Percentiles rank a stretch among this genome's conserved stretches.
Evolutionary conservation across 1,140 invertebrate species (phyloP).

Genomic region (Calliphora vicina): DNA sequence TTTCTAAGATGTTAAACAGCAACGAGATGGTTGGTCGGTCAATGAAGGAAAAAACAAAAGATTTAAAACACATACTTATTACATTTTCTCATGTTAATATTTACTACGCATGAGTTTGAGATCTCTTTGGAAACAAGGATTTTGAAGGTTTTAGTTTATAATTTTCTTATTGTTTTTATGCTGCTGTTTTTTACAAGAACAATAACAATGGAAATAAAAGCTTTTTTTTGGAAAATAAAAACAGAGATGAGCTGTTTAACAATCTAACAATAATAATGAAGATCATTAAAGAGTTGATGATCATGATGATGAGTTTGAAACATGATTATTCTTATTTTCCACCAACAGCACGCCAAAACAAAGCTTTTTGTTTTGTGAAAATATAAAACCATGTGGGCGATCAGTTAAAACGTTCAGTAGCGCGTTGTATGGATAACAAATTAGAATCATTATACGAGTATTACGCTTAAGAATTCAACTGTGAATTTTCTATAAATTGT

Average conservation of each 20-base stretch:
- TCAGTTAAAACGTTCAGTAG: conserved; percentile 15
- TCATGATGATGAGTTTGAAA: neutral
- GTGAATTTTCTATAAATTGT: too few relatives aligned
- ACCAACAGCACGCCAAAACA: neutral
- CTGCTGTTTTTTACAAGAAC: neutral
- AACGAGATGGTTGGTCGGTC: neutral
- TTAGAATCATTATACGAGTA: conserved; percentile 1
- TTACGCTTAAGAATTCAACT: neutral
- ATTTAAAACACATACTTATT: neutral
- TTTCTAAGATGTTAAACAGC: neutral
- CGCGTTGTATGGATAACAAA: conserved; percentile 20
- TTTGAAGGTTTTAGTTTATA: neutral
- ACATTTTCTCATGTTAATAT: too few relatives aligned
- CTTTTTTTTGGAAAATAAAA: neutral
- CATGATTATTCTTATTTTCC: conserved; percentile 23
- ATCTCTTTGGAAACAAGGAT: neutral
- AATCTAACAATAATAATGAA: neutral
- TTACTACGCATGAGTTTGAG: neutral
- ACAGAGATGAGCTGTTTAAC: neutral
- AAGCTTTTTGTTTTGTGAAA: conserved; percentile 25
- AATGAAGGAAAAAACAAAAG: neutral
- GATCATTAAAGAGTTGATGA: neutral
- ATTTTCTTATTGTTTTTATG: neutral
- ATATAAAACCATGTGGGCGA: conserved; percentile 24
- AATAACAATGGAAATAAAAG: neutral